Base-by-base conservation (phyloP, 2,113 vertebrate genomes). In the Brachypteracias leptosomus region DNA sequence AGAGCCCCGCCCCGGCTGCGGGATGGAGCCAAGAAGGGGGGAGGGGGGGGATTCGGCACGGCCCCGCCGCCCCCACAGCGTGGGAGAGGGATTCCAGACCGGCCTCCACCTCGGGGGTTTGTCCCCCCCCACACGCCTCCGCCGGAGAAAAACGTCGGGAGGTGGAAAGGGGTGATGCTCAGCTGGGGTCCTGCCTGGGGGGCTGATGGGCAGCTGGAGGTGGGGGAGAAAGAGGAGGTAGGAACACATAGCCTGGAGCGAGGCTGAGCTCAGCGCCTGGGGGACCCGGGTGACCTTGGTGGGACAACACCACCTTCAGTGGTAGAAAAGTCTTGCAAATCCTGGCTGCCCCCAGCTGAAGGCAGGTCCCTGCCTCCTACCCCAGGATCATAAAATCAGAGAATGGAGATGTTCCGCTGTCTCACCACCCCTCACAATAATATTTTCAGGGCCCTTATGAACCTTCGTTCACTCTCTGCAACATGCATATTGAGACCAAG, bases 401-500 rank as follows among this genome's bases (percentile, higher is more conserved):
- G 10, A n/a, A n/a, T 8, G 20, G 65, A 14, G 33, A 46, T 36
- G 17, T 35, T 9, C 44, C 46, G 25, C 33, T 20, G n/a, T 7
- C 67, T 35, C 46, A 28, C 16, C 46, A 18, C 33, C 33, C 46
- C 66, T 49, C 33, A 12, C 66, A n/a, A 42, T 16, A 22, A 12
- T 10, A 24, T 17, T 52, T 26, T n/a, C 74, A 6, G 46, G 40
- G 33, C 29, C 83, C n/a, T 35, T 3, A 0, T 1, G 52, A 74
- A 31, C 36, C 40, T 78, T 51, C 17, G 0, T 22, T 51, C 40
- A 1, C 42, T 46, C 40, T 36, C 49, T 49, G 38, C 57, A 36
- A 9, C 3, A 1, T 5, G 16, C 22, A 4, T 0, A 5, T 1
- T 28, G 16, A 72, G 24, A 40, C 38, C 35, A 13, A n/a, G 18